phyloP scores from a whole-genome alignment of 2,888 invertebrate species.

The Andrena chrysosceles region DNA sequence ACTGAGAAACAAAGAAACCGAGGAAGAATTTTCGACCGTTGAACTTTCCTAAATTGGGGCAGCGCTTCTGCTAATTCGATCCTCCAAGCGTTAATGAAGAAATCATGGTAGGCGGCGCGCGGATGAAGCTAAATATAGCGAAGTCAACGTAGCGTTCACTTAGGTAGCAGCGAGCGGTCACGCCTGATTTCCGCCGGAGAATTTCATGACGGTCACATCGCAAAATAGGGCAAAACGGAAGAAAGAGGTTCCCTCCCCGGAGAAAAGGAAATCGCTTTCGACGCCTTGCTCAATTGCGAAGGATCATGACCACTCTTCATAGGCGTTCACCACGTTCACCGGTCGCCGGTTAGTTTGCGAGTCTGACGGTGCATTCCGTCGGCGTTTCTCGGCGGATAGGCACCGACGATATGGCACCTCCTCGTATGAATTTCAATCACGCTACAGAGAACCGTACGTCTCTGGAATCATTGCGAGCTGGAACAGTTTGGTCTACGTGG shows the following conservation, averaged over 20 bases:
- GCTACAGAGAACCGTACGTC: background rate
- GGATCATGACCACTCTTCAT: slow-evolving; percentile 40
- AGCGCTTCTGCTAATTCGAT: background rate
- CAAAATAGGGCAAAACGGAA: slow-evolving; percentile 54
- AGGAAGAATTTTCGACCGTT: background rate
- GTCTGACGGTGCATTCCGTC: slow-evolving; percentile 37
- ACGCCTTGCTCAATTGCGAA: slow-evolving; percentile 16
- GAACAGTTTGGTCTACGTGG: background rate
- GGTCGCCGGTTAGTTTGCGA: slow-evolving; percentile 17
- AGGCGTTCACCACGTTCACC: slow-evolving; percentile 60
- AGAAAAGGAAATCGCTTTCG: slow-evolving; percentile 70
- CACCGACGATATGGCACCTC: background rate
- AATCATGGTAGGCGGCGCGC: background rate
- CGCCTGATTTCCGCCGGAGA: background rate
- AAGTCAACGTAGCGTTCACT: background rate
- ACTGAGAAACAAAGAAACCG: background rate
- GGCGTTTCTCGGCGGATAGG: slow-evolving; percentile 25
- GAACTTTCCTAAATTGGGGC: too few species aligned
- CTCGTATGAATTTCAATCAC: background rate
- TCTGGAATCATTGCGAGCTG: background rate
- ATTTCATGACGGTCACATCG: slow-evolving; percentile 28
- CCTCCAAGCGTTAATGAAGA: background rate
- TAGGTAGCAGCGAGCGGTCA: background rate
- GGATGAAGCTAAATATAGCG: background rate
- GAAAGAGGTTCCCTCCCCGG: slow-evolving; percentile 41